Evolutionary conservation across 2,113 vertebrate species (phyloP).

Genomic region (Sinocyclocheilus rhinocerous): DNA sequence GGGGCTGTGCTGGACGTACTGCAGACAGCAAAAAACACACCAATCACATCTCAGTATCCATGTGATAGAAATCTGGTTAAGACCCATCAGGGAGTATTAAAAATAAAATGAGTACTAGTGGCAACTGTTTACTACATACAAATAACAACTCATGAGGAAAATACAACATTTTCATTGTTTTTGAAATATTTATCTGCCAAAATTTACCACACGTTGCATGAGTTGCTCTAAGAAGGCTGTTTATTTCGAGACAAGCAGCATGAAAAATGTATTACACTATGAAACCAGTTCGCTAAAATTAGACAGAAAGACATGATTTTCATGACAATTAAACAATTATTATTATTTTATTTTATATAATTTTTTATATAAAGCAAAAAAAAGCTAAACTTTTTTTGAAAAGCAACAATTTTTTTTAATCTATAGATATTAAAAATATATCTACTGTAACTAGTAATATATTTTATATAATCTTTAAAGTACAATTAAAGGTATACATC

Average conservation of each 20-base stretch:
- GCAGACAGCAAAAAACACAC: constrained; percentile 51
- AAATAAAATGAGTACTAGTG: background rate
- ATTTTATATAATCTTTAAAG: no score
- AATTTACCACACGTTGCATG: background rate
- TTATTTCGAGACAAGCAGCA: background rate
- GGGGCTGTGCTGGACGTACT: constrained; percentile 95
- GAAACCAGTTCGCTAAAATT: background rate
- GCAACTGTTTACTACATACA: no score
- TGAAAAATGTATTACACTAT: background rate
- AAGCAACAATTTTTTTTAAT: no score
- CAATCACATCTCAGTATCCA: background rate
- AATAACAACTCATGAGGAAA: background rate
- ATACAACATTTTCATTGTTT: background rate
- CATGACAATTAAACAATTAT: no score
- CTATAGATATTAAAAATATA: no score
- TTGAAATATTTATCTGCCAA: background rate
- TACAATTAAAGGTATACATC: no score
- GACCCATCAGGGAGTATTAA: background rate
- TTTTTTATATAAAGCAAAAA: no score
- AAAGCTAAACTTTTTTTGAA: no score
- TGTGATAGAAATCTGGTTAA: background rate
- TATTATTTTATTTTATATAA: no score
- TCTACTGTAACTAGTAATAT: no score
- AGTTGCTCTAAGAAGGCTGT: background rate
- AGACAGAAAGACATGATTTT: no score